Conservation (phyloP, 2,888 invertebrate genomes). For the Dynastes grantii region DNA sequence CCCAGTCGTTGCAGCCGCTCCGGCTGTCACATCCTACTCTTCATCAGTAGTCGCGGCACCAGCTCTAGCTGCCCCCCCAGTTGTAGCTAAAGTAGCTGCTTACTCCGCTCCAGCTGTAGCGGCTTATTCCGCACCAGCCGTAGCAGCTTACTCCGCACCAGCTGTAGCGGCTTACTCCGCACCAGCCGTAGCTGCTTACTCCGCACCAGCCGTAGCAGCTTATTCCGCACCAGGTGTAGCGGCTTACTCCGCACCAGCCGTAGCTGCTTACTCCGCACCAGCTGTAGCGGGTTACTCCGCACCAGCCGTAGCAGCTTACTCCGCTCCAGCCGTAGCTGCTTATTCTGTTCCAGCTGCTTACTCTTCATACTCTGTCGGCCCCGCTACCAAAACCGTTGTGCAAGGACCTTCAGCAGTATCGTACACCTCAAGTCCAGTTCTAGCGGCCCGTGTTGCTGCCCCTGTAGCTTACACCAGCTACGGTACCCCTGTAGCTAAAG, state of each 20-base stretch:
- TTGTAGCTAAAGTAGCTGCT: constrained; percentile 32
- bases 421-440: constrained; percentile 25
- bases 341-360: constrained; percentile 61
- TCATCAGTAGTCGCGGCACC: constrained; percentile 67
- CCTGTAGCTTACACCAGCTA: constrained; percentile 52
- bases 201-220: constrained; percentile 48
- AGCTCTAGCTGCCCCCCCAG: constrained; percentile 56
- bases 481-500: constrained; percentile 52
- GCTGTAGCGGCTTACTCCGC: constrained; percentile 60
- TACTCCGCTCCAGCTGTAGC: constrained; percentile 47
- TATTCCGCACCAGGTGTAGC: constrained; percentile 60
- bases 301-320: constrained; percentile 61
- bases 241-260: constrained; percentile 61
- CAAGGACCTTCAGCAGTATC: constrained; percentile 48
- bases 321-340: constrained; percentile 49
- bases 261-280: constrained; percentile 55
- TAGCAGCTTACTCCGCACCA: constrained; percentile 57
- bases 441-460: constrained; percentile 25
- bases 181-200: constrained; percentile 34
- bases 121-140: constrained; percentile 30
- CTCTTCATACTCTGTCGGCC: constrained; percentile 54
- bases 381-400: constrained; percentile 54
- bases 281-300: constrained; percentile 42
- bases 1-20: constrained; percentile 57
- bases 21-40: constrained; percentile 66